Conservation (phyloP, 2,113 vertebrate species). For the Piaya cayana region DNA sequence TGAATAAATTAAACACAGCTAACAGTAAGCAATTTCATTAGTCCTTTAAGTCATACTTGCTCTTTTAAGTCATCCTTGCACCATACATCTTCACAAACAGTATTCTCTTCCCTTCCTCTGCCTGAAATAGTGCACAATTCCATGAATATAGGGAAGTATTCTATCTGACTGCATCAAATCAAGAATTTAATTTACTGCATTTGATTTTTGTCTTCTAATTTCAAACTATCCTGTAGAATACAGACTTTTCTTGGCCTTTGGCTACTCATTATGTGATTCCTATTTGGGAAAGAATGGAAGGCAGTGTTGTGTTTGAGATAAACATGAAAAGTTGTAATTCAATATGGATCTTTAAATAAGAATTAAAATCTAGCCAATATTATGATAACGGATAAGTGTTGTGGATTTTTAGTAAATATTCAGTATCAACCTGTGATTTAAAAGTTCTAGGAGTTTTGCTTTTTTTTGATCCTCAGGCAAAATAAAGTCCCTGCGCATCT, state of each 20-base stretch:
- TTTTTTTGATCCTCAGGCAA: not conserved
- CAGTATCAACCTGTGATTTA: not conserved
- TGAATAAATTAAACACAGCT: not conserved
- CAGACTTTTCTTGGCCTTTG: not conserved
- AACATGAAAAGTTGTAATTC: not conserved
- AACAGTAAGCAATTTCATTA: not conserved
- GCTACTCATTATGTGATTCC: not conserved
- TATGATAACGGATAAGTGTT: not conserved
- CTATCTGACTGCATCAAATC: not conserved
- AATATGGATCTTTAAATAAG: not conserved
- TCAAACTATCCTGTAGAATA: not conserved
- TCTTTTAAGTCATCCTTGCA: not conserved
- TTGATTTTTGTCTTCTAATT: not conserved
- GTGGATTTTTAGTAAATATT: not conserved
- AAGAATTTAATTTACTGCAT: not conserved
- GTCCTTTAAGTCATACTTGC: not conserved
- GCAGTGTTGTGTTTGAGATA: not conserved
- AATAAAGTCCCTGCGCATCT: not conserved
- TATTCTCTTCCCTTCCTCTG: not conserved
- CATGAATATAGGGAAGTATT: not conserved
- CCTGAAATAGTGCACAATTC: not conserved
- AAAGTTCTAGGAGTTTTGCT: not conserved
- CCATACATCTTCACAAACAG: not conserved
- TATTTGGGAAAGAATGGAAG: not conserved
- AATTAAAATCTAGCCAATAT: not conserved